phyloP scores from a whole-genome alignment of 2,888 invertebrate genomes.

The Pseudococcus viburni region DNA sequence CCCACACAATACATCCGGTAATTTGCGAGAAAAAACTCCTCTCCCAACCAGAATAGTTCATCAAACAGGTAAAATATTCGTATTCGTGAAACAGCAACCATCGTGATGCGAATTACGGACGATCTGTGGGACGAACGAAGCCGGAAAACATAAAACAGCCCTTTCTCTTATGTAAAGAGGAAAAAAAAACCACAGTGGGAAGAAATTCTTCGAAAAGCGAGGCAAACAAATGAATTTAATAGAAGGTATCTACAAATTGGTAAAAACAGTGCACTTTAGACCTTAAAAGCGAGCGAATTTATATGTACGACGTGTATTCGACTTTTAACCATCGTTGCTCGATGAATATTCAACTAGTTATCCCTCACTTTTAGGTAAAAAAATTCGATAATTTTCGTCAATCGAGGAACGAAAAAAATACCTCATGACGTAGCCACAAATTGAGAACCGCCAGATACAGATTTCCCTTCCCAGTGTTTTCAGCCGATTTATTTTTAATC shows the following conservation, averaged over 20 bases:
- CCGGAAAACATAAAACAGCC: not conserved
- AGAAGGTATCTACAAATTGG: not conserved
- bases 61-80: not conserved
- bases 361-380: not conserved
- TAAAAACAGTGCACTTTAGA: slow-evolving; percentile 11
- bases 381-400: not conserved
- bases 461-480: not conserved
- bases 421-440: not conserved
- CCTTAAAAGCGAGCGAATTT: not conserved
- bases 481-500: slow-evolving; percentile 1
- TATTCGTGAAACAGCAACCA: not conserved
- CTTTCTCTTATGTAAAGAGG: not conserved
- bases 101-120: slow-evolving; percentile 4
- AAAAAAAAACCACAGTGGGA: not conserved
- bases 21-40: too few relatives aligned
- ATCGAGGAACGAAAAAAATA: not conserved
- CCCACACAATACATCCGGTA: too few relatives aligned
- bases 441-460: not conserved
- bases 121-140: not conserved
- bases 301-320: not conserved
- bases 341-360: slow-evolving; percentile 13
- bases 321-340: not conserved
- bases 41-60: not conserved
- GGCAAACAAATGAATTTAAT: slow-evolving; percentile 12
- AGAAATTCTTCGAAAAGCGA: not conserved